Base-by-base conservation (phyloP, 2,113 vertebrate species). In the Fulmarus glacialis region DNA sequence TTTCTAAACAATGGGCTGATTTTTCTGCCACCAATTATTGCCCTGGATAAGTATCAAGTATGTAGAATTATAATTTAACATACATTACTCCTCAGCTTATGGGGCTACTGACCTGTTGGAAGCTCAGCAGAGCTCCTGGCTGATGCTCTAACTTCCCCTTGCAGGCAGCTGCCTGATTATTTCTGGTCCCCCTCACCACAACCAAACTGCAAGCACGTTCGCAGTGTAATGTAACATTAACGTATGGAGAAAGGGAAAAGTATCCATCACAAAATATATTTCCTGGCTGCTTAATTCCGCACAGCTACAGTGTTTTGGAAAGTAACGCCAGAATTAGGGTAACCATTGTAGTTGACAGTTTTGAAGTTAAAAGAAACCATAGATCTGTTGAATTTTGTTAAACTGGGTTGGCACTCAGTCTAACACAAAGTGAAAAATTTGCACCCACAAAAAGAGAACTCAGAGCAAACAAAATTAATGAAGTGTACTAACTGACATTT, bases 41-140 rank as follows among this genome's bases (percentile, higher is more conserved):
- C 92, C 73, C 94, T 95, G 94, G 96, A 96, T 60, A 94, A 96
- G 77, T 64, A 63, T 91, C 95, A 96, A 96, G 87, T 96, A 97
- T 91, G 95, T 45, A 82, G 83, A 87, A 94, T 85, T 92, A 74
- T 4, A 90, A 87, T 94, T 74, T 63, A 87, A 90, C 89, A 85
- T 93, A 96, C 89, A 81, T 67, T 66, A 71, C 64, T 92, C 59
- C 83, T 79, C 48, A 87, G 70, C 81, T 93, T 81, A 67, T 32
- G 80, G 67, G 52, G 88, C 75, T 90, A 66, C 92, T 92, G 90
- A 96, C 93, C 90, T 93, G 68, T 4, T 29, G 75, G 63, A 24
- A 78, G 94, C 40, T 47, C 45, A 64, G 81, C 66, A 89, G 80
- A 79, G 50, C 71, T 48, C 2, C 2, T 4, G 66, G 38, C 82